A percentile compares a stretch with the other conserved stretches of the same genome.
phyloP scores from a whole-genome alignment of 2,888 invertebrate species.

The Philonicus albiceps region DNA sequence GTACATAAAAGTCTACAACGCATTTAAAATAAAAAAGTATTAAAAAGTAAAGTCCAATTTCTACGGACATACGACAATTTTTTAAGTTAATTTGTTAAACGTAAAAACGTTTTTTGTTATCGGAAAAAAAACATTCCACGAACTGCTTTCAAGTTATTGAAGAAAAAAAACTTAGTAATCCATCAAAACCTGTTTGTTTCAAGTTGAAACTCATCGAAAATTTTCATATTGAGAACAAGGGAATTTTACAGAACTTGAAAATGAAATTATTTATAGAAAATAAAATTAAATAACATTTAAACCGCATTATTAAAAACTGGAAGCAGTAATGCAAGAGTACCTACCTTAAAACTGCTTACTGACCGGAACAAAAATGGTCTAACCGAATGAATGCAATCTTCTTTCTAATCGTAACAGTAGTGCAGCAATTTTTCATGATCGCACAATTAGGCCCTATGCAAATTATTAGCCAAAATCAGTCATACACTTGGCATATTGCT shows the following conservation, averaged over 20 bases:
- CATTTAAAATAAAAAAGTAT: neutral
- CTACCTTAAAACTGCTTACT: neutral
- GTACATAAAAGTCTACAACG: neutral
- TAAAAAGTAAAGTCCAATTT: neutral
- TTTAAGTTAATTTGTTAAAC: neutral
- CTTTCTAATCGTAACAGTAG: neutral
- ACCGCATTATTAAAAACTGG: neutral
- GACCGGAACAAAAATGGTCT: neutral
- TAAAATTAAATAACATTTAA: neutral
- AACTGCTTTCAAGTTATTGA: neutral
- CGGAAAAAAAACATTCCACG: neutral
- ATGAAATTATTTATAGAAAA: neutral
- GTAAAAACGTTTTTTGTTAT: neutral
- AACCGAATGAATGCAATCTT: neutral
- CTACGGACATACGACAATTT: neutral
- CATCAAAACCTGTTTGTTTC: neutral
- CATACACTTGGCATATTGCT: neutral
- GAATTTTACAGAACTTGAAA: neutral
- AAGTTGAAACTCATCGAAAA: neutral
- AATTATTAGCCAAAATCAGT: neutral
- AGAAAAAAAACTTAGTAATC: neutral
- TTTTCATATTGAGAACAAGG: neutral
- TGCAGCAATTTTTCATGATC: neutral
- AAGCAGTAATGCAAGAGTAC: neutral
- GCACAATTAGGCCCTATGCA: neutral